Percentiles rank a stretch among this genome's conserved stretches.
These are phyloP conservation scores for Halyomorpha halys DNA, from an alignment of 1,140 invertebrate genomes.

Conservation along the genomic window DNA sequence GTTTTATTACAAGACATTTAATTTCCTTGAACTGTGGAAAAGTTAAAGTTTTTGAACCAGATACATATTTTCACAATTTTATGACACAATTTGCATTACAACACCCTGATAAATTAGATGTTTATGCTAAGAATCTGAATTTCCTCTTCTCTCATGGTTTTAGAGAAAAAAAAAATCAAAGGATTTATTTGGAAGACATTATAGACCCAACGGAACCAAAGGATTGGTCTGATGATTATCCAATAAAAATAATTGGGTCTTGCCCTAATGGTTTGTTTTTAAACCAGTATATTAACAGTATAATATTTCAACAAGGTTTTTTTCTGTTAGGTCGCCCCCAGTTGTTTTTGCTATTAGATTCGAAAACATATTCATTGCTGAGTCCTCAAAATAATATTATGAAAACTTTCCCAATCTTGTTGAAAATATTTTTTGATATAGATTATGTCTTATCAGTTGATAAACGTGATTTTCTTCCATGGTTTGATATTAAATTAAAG, in stretches of 20 bases:
- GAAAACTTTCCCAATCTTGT: slow-evolving; percentile 2
- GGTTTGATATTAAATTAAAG: slow-evolving; percentile 9
- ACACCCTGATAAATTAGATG: neutral
- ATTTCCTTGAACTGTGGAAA: neutral
- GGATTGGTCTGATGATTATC: slow-evolving; percentile 22
- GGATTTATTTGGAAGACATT: neutral
- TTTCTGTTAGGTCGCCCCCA: slow-evolving; percentile 17
- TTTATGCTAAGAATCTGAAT: slow-evolving; percentile 10
- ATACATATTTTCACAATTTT: slow-evolving; percentile 1
- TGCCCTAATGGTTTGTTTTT: slow-evolving; percentile 4
- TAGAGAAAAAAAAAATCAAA: slow-evolving; percentile 20
- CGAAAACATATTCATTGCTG: slow-evolving; percentile 11
- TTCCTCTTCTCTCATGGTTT: slow-evolving; percentile 5
- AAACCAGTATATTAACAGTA: slow-evolving; percentile 15
- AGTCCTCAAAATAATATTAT: neutral
- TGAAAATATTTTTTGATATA: slow-evolving; percentile 21
- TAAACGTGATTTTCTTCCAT: slow-evolving; percentile 21
- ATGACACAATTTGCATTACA: slow-evolving; percentile 2
- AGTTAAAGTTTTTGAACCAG: slow-evolving; percentile 21
- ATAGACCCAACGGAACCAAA: neutral
- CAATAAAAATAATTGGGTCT: slow-evolving; percentile 23
- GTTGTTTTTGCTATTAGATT: slow-evolving; percentile 16
- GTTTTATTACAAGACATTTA: slow-evolving; percentile 17
- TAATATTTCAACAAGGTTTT: slow-evolving; percentile 20
- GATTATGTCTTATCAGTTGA: slow-evolving; percentile 11